A percentile compares a stretch with the other conserved stretches of the same genome.
Evolutionary conservation across 2,888 invertebrate species (phyloP).

Genomic region (Reticulitermes lucifugus): DNA sequence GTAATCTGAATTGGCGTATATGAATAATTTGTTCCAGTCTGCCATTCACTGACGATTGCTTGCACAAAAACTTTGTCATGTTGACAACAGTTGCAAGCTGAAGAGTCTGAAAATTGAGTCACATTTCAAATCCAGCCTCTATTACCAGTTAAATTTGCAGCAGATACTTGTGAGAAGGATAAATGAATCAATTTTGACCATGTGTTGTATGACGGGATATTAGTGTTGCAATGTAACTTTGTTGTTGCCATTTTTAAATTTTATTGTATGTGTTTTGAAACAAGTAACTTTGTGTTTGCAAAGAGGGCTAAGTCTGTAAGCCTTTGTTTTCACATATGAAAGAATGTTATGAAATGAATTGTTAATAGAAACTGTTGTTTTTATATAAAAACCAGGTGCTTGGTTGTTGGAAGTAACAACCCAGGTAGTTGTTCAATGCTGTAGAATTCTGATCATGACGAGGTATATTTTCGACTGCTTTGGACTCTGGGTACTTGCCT

Average conservation of each 20-base stretch:
- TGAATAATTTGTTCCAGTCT: not conserved
- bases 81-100: not conserved
- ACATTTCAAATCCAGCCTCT: not conserved
- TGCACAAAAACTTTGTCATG: not conserved
- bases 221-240: not conserved
- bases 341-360: no score
- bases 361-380: no score
- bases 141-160: conserved; percentile 4
- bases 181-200: conserved; percentile 6
- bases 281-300: not conserved
- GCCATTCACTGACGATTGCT: not conserved
- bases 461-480: no score
- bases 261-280: conserved; percentile 1
- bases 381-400: no score
- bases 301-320: no score
- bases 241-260: conserved; percentile 23
- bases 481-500: no score
- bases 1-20: not conserved
- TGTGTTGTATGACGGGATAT: conserved; percentile 1
- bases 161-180: not conserved
- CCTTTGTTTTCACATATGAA: no score
- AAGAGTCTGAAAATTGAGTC: not conserved
- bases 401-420: no score
- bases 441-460: no score
- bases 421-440: no score